Evolutionary conservation across 2,888 invertebrate genomes (phyloP), one percentile per base, ranked within the genome.

Genomic region (Eilema depressum): DNA sequence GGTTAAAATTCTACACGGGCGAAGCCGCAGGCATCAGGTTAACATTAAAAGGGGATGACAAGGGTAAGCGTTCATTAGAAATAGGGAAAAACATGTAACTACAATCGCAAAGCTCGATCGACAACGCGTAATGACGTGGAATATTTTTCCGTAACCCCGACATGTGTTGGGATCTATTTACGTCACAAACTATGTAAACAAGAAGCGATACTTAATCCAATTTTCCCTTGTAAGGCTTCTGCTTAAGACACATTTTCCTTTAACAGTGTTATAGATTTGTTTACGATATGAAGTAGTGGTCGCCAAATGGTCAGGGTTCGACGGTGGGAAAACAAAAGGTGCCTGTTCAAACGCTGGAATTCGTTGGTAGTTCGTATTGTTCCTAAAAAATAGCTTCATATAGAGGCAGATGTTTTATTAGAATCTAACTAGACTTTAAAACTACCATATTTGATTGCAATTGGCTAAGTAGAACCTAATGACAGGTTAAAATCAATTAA

Each of bases 131-230:
- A 53, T 3, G 53, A 53, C n/a, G n/a, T 53, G 53, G 47, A 47
- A 47, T 47, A 20, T 47, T 47, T 47, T 10, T 41, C 20, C 20
- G 11, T 14, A 62, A 37, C 0, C 37, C 37, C 20, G 17, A 25
- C 25, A 41, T 37, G 23, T 62, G 62, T 37, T 25, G 33, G 25
- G 33, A 63, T 47, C 37, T 28, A 41, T 66, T 70, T 25, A n/a
- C 26, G 41, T 60, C 60, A 60, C 41, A 63, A 25, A 25, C 8
- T 41, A 17, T 3, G 41, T 37, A 37, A 63, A 63, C 41, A 41
- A 63, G 4, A 63, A 25, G 7, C 37, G 23, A 41, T 10, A n/a
- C 53, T n/a, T 41, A 63, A 63, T 41, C 25, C 63, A 41, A 63
- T 53, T 41, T 25, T 37, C 25, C 14, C 11, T 63, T 41, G 37